Conservation (phyloP, 37 sponge, comb jelly and placozoan genomes). For the Agelas oroides region DNA sequence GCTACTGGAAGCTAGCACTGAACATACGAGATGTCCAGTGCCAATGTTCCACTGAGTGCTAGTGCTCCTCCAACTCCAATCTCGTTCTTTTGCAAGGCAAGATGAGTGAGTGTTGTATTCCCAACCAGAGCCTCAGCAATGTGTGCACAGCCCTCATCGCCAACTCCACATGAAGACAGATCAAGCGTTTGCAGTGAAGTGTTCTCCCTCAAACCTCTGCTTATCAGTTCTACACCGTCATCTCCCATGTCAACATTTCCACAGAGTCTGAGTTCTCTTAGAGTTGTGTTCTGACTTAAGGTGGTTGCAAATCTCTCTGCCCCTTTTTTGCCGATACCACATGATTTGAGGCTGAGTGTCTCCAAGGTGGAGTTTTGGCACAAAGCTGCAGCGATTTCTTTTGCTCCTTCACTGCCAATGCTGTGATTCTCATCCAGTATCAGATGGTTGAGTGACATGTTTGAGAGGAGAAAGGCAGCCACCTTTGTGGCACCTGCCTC, state of each 20-base stretch:
- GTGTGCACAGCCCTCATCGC: conserved; percentile 46
- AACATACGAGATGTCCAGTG: no score
- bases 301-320: conserved; percentile 6
- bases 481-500: conserved; percentile 14
- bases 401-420: conserved; percentile 25
- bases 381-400: conserved; percentile 29
- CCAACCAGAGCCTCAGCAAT: conserved; percentile 33
- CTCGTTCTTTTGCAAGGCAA: conserved; percentile 20
- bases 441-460: neutral
- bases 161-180: conserved; percentile 47
- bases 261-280: conserved; percentile 16
- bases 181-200: neutral
- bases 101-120: conserved; percentile 15
- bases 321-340: conserved; percentile 31
- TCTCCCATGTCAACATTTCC: conserved; percentile 33
- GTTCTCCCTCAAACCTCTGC: conserved; percentile 32
- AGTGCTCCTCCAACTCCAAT: conserved; percentile 48
- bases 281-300: conserved; percentile 7
- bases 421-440: conserved; percentile 29
- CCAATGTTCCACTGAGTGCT: neutral
- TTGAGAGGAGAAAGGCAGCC: neutral
- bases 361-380: conserved; percentile 13
- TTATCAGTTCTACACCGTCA: conserved; percentile 22
- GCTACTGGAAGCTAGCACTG: no score
- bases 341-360: conserved; percentile 26